Evolutionary conservation across 2,113 vertebrate species (phyloP), one percentile per base, ranked within the genome.

Genomic region (Hoplias malabaricus): DNA sequence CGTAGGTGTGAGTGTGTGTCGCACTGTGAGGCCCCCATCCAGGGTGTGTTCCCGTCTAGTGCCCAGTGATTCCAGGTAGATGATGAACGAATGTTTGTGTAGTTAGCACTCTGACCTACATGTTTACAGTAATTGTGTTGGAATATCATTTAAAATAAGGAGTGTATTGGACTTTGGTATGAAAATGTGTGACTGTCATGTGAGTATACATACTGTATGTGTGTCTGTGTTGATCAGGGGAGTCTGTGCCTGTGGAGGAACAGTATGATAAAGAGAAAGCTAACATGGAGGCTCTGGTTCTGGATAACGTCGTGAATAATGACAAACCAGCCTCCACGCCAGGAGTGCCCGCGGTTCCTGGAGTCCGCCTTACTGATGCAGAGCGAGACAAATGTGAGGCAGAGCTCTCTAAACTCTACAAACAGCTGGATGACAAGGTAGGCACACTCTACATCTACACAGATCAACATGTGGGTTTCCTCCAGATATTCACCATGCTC

Each of bases 191-290:
- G 69, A 13, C 27, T 53, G 65, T 54, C n/a, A 12, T 56, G 33
- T 25, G 74, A 31, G 9, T 54, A 54, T 14, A 3, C n/a, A n/a
- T n/a, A n/a, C n/a, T 62, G 23, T 36, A 0, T 74, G 72, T 46
- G 31, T 43, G 53, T 78, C 21, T 54, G 33, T 66, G 14, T 33
- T 19, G 23, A 87, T 69, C 87, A 99, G 97, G 97, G 34, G 97
- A 99, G 83, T 95, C 90, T 0, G 97, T 99, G 21, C 97, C 97
- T 2, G 74, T 94, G 83, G 96, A 96, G 74, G 96, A 99, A 85
- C 97, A 96, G 84, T 99, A 96, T 82, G 96, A 99, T 84, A 98
- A 98, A 84, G 97, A 98, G 87, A 98, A 98, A 80, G 95, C 94
- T 69, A 96, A 96, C 31, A 90, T 94, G 1, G 96, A 99, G 87